Evolutionary conservation across 2,113 vertebrate genomes (phyloP).

Genomic region (Stomatorhinus ivindoensis): DNA sequence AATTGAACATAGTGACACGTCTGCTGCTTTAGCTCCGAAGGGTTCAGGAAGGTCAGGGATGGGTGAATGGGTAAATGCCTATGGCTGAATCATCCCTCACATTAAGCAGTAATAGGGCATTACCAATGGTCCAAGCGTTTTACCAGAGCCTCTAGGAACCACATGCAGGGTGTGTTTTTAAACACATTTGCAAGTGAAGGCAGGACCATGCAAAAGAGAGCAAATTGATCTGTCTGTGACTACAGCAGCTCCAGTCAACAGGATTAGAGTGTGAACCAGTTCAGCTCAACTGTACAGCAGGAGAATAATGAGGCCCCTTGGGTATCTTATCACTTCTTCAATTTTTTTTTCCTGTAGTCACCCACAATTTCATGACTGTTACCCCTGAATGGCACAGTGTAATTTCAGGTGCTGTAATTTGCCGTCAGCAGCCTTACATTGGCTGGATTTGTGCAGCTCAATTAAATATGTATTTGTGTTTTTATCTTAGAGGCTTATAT

Average conservation of each 20-base stretch:
- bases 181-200: slow-evolving; percentile 30
- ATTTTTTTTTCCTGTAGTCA: slow-evolving; percentile 51
- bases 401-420: slow-evolving; percentile 34
- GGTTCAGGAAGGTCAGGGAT: slow-evolving; percentile 30
- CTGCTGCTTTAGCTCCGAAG: not conserved
- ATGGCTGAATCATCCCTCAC: not conserved
- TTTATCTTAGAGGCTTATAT: slow-evolving; percentile 10
- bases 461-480: not conserved
- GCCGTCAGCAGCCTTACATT: slow-evolving; percentile 33
- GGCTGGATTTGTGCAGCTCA: slow-evolving; percentile 6
- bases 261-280: slow-evolving; percentile 65
- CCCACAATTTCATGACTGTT: slow-evolving; percentile 56
- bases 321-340: slow-evolving; percentile 60
- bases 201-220: slow-evolving; percentile 42
- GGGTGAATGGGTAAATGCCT: slow-evolving; percentile 37
- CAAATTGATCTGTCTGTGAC: slow-evolving; percentile 27
- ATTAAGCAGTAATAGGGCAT: not conserved
- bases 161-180: slow-evolving; percentile 29
- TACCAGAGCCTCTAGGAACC: slow-evolving; percentile 38
- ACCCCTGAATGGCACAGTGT: slow-evolving; percentile 39
- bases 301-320: slow-evolving; percentile 74
- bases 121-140: slow-evolving; percentile 37
- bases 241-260: slow-evolving; percentile 61
- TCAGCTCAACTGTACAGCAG: slow-evolving; percentile 69
- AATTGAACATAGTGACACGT: not conserved